Evolutionary conservation across 2,888 invertebrate species (phyloP), one percentile per base, ranked within the genome.

Genomic region (Cordylochernes scorpioides): DNA sequence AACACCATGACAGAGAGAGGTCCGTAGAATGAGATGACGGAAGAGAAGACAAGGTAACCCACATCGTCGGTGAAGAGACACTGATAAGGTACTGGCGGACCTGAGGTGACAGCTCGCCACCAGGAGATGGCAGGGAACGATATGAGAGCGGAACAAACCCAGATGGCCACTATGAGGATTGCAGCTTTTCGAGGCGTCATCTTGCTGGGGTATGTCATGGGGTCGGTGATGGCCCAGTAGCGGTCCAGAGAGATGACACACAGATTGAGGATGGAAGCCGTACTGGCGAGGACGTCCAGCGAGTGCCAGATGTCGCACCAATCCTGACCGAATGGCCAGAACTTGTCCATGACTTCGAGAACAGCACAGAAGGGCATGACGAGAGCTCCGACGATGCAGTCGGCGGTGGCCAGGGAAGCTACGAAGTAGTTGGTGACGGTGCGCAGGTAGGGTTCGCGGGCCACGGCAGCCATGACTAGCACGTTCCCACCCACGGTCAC

Each of bases 291-390:
- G 2, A 97, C 94, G 50, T 97, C 94, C 39, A 94, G 54, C 0
- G 88, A 88, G 30, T 88, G 67, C 88, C 94, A 97, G 14, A 88
- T 68, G 50, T 97, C 94, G 53, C 94, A 97, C 78, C 84, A 86
- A 46, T 78, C 73, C 3, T 71, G 68, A 4, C 91, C 88, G 50
- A 86, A 91, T 43, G 80, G 69, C 88, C 91, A 91, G 17, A 36
- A 31, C 8, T 42, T 40, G 14, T 41, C 35, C 26, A 42, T 57
- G 9, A 78, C 72, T 54, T 84, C 82, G 50, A 80, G 78, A 9
- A 80, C 61, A 0, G 80, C 80, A 38, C 78, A 77, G 54, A 94
- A 84, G 1, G 94, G 94, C 94, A 94, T 94, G 28, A 97, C 94
- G 3, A 91, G 77, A 27, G 86, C 59, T 0, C 94, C 94, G 4